phyloP scores from a whole-genome alignment of 1,140 invertebrate species.

The Bombus pyrosoma region DNA sequence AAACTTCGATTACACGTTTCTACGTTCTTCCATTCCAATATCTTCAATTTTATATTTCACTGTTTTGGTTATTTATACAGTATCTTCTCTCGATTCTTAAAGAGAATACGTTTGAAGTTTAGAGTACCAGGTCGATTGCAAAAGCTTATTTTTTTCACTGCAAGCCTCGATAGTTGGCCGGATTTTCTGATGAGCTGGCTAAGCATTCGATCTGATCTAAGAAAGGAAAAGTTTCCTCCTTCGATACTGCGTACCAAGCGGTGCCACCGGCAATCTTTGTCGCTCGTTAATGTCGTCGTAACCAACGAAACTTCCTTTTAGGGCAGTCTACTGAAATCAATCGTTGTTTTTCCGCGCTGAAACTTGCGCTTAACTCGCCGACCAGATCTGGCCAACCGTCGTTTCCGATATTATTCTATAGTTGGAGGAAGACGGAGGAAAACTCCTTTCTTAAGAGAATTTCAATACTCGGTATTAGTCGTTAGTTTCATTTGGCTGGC shows the following conservation, averaged over 20 bases:
- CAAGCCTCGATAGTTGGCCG: too few relatives aligned
- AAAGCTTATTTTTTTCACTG: too few relatives aligned
- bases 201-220: too few relatives aligned
- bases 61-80: background rate
- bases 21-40: background rate
- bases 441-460: too few relatives aligned
- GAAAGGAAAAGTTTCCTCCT: slow-evolving; percentile 5
- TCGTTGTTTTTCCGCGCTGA: slow-evolving; percentile 23
- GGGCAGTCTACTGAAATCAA: background rate
- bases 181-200: too few relatives aligned
- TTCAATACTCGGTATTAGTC: too few relatives aligned
- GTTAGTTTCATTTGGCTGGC: too few relatives aligned
- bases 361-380: slow-evolving; percentile 1
- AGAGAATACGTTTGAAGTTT: too few relatives aligned
- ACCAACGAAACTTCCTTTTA: slow-evolving; percentile 38
- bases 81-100: background rate
- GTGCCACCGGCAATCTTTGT: slow-evolving; percentile 20
- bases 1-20: background rate
- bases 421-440: too few relatives aligned
- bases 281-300: slow-evolving; percentile 35
- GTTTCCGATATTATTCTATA: slow-evolving; percentile 18
- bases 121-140: too few relatives aligned
- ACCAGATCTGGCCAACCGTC: background rate
- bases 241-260: slow-evolving; percentile 28
- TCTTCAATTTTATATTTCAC: background rate